phyloP scores from a whole-genome alignment of 2,888 invertebrate species.

The Cheilosia urbana region DNA sequence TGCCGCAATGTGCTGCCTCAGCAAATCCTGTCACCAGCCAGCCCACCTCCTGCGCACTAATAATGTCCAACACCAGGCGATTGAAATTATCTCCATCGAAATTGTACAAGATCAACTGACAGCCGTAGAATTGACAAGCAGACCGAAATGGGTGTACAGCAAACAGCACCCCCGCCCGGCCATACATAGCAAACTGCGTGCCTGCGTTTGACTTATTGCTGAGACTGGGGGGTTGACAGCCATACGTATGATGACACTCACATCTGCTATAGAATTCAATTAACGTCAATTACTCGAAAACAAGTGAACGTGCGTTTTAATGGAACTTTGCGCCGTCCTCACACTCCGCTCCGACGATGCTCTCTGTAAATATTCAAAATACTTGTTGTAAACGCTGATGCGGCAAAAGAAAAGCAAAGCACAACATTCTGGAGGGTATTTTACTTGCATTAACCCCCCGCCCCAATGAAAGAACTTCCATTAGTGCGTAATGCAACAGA shows the following conservation, averaged over 20 bases:
- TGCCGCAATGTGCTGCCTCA: conserved; percentile 65
- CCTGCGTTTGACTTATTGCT: conserved; percentile 60
- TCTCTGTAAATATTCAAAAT: conserved; percentile 62
- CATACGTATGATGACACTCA: conserved; percentile 54
- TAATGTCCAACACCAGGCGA: conserved; percentile 57
- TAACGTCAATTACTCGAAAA: conserved; percentile 73
- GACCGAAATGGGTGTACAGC: conserved; percentile 27
- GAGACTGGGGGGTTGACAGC: conserved; percentile 42
- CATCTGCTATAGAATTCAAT: conserved; percentile 71
- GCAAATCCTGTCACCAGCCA: conserved; percentile 45
- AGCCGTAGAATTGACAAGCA: conserved; percentile 69
- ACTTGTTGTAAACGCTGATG: conserved; percentile 70
- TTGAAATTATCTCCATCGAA: conserved; percentile 66
- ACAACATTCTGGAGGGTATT: conserved; percentile 4
- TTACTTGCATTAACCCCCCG: background rate
- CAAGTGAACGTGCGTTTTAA: conserved; percentile 73
- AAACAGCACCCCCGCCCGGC: background rate
- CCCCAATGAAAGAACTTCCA: conserved; percentile 55
- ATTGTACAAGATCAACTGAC: conserved; percentile 70
- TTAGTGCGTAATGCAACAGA: conserved; percentile 74
- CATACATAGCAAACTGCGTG: conserved; percentile 1
- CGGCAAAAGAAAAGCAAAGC: conserved; percentile 60
- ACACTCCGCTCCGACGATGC: background rate
- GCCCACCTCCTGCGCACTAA: conserved; percentile 25
- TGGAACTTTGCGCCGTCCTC: conserved; percentile 55